These are phyloP conservation scores for Sternarchorhynchus goeldii DNA, from an alignment of 2,797 vertebrate genomes.

Conservation along the genomic window DNA sequence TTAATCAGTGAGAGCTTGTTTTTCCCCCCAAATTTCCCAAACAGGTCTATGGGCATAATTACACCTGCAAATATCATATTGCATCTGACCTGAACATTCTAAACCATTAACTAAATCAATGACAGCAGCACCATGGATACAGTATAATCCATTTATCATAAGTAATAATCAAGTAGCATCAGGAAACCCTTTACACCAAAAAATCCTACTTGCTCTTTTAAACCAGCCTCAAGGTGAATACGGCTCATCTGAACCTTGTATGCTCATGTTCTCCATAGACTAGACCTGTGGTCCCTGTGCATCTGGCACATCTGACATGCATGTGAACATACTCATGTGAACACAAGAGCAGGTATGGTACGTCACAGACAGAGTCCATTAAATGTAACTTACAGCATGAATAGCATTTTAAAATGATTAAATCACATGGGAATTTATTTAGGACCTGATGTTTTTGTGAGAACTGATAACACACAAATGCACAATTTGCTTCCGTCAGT, in stretches of 20 bases:
- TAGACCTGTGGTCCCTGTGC: too few species aligned
- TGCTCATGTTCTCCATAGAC: too few species aligned
- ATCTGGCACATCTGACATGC: too few species aligned
- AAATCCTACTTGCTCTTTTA: not conserved
- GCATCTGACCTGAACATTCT: not conserved
- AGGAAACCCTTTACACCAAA: not conserved
- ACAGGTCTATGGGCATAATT: not conserved
- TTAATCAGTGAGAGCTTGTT: not conserved
- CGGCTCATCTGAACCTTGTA: not conserved
- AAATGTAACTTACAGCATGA: not conserved
- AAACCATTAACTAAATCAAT: not conserved
- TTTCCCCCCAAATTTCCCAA: slow-evolving; percentile 1
- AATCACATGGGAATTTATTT: not conserved
- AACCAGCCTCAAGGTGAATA: slow-evolving; percentile 17
- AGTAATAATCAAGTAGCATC: not conserved
- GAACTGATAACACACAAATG: slow-evolving; percentile 6
- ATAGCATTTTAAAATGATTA: slow-evolving; percentile 1
- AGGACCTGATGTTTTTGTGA: not conserved
- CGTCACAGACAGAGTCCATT: too few species aligned
- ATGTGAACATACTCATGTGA: not conserved
- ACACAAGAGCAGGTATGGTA: not conserved
- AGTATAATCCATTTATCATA: not conserved
- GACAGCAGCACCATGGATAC: not conserved
- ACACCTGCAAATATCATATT: not conserved
- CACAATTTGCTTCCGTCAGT: not conserved